phyloP scores from a whole-genome alignment of 2,888 invertebrate genomes.

The Pseudococcus longispinus region DNA sequence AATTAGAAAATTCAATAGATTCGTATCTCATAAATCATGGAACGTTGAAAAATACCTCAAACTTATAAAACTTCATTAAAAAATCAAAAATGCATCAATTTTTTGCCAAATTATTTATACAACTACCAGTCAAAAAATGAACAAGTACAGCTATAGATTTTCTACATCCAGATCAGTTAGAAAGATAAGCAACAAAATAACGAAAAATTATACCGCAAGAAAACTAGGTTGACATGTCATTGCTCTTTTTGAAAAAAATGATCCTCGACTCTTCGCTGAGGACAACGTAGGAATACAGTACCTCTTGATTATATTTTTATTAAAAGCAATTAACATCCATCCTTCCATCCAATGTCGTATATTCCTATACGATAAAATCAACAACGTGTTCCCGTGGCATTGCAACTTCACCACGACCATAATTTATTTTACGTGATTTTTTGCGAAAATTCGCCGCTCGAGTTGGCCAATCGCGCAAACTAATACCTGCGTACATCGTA shows the following conservation, averaged over 20 bases:
- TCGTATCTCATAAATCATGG: too few relatives aligned
- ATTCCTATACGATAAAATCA: not conserved
- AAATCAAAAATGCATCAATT: too few relatives aligned
- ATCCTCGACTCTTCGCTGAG: not conserved
- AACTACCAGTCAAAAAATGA: too few relatives aligned
- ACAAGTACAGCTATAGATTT: not conserved
- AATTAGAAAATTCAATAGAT: too few relatives aligned
- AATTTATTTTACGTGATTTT: slow-evolving; percentile 20
- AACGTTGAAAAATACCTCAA: too few relatives aligned
- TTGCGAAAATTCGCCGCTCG: not conserved
- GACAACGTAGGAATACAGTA: not conserved
- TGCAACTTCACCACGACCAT: not conserved
- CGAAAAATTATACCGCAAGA: not conserved
- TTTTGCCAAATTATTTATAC: too few relatives aligned
- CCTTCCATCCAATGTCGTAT: not conserved
- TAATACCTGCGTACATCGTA: not conserved
- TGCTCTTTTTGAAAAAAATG: not conserved
- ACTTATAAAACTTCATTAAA: too few relatives aligned
- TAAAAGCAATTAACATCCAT: not conserved
- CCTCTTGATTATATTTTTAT: not conserved
- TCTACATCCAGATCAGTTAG: not conserved
- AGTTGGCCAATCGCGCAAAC: not conserved
- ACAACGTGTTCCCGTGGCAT: not conserved
- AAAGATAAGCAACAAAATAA: not conserved
- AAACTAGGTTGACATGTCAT: not conserved